phyloP scores from a whole-genome alignment of 1,140 invertebrate species.

The Meteorus sp. region DNA sequence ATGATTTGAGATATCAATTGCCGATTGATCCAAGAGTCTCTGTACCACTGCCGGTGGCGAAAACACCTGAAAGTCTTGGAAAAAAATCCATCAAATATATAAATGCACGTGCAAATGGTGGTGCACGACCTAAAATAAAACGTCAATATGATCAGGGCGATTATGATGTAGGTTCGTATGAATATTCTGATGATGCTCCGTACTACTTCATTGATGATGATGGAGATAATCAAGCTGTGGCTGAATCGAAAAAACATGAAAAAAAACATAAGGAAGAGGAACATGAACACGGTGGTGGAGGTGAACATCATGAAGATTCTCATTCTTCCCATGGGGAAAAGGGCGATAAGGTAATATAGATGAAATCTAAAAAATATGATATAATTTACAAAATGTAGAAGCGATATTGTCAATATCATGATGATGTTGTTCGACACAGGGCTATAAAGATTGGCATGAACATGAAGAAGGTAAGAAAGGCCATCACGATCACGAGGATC shows the following conservation, averaged over 20 bases:
- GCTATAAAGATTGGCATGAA: constrained; percentile 52
- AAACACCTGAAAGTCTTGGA: too few species aligned
- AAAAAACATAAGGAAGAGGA: constrained; percentile 30
- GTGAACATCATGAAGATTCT: constrained; percentile 42
- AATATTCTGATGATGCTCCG: neutral
- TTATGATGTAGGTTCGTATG: neutral
- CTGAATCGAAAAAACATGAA: constrained; percentile 11
- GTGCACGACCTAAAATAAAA: neutral
- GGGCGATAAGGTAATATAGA: constrained; percentile 44
- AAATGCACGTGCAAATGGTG: neutral
- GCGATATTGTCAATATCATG: neutral
- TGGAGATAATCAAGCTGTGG: neutral
- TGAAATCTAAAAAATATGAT: too few species aligned
- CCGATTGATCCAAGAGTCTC: too few species aligned
- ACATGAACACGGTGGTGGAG: constrained; percentile 42
- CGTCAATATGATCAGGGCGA: constrained; percentile 5
- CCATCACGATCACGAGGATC: constrained; percentile 52
- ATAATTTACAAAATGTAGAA: neutral
- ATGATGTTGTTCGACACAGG: constrained; percentile 36
- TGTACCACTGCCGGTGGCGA: too few species aligned
- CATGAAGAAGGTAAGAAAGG: constrained; percentile 53
- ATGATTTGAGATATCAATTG: too few species aligned
- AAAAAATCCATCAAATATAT: too few species aligned
- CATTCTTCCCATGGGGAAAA: constrained; percentile 42
- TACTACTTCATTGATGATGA: neutral